phyloP scores from a whole-genome alignment of 2,797 vertebrate species.

The Pseudotriccus pelzelni region DNA sequence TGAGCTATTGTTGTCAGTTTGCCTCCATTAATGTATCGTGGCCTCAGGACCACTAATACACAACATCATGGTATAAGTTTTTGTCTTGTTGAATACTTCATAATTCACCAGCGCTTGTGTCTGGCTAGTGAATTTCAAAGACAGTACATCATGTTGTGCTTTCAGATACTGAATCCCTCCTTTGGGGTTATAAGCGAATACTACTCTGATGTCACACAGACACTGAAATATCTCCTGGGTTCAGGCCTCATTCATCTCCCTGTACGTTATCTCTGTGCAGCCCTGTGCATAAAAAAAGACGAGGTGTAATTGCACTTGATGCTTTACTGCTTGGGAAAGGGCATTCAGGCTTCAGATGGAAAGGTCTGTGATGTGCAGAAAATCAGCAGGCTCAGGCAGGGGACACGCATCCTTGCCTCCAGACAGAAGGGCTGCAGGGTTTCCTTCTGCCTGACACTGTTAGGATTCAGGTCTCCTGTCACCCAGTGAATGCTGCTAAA shows the following conservation, averaged over 20 bases:
- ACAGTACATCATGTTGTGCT: background rate
- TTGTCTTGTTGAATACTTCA: slow-evolving; percentile 26
- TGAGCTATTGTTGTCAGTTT: slow-evolving; percentile 12
- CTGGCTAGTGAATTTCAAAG: slow-evolving; percentile 39
- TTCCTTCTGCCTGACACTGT: background rate
- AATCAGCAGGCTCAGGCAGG: background rate
- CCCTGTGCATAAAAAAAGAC: background rate
- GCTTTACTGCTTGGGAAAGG: background rate
- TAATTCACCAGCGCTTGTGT: slow-evolving; percentile 32
- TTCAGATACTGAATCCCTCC: slow-evolving; percentile 36
- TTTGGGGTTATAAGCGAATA: slow-evolving; percentile 10
- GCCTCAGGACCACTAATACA: slow-evolving; percentile 5
- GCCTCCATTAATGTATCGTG: background rate
- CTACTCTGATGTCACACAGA: slow-evolving; percentile 13
- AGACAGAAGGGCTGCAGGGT: background rate
- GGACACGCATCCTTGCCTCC: background rate
- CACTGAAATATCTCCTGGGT: slow-evolving; percentile 50
- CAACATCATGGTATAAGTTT: background rate
- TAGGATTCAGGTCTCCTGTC: background rate
- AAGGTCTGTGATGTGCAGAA: background rate
- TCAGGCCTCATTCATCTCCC: slow-evolving; percentile 47
- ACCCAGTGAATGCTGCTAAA: background rate
- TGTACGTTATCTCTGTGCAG: background rate
- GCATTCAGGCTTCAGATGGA: background rate
- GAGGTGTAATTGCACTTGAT: background rate